phyloP scores from a whole-genome alignment of 2,113 vertebrate genomes.

The Accipiter virgatus region DNA sequence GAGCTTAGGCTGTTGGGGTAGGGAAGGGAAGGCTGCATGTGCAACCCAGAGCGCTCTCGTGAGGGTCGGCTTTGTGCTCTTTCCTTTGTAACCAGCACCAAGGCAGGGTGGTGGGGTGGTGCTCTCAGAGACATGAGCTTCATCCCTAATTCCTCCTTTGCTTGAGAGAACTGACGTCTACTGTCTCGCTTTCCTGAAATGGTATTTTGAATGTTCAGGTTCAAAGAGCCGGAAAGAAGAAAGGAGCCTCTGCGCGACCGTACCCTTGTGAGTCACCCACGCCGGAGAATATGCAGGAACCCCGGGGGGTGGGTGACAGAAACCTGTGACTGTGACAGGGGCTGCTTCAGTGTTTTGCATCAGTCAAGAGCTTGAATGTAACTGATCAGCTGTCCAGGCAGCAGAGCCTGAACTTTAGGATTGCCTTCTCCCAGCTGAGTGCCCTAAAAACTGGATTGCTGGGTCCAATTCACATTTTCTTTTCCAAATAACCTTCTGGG shows the following conservation, averaged over 20 bases:
- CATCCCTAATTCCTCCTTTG: neutral
- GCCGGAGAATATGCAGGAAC: accelerated
- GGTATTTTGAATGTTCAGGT: neutral
- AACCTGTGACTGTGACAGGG: neutral
- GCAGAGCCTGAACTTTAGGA: neutral
- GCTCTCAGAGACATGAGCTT: neutral
- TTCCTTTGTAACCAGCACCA: neutral
- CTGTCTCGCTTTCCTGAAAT: neutral
- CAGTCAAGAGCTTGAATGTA: neutral
- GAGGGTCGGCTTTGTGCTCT: accelerated
- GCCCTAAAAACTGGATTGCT: neutral
- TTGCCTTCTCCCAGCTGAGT: neutral
- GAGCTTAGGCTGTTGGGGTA: neutral
- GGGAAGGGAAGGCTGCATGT: neutral
- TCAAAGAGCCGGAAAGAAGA: neutral
- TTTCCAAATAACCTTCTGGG: neutral
- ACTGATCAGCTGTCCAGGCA: neutral
- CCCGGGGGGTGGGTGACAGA: accelerated
- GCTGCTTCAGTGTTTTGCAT: neutral
- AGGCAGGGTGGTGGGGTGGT: neutral
- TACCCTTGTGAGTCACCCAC: neutral
- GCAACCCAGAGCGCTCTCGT: accelerated
- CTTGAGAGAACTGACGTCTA: neutral
- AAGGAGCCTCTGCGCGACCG: neutral
- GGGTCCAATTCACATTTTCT: neutral